These are phyloP conservation scores for Macrobrachium rosenbergii DNA, from an alignment of 1,140 invertebrate genomes.

Conservation along the genomic window DNA sequence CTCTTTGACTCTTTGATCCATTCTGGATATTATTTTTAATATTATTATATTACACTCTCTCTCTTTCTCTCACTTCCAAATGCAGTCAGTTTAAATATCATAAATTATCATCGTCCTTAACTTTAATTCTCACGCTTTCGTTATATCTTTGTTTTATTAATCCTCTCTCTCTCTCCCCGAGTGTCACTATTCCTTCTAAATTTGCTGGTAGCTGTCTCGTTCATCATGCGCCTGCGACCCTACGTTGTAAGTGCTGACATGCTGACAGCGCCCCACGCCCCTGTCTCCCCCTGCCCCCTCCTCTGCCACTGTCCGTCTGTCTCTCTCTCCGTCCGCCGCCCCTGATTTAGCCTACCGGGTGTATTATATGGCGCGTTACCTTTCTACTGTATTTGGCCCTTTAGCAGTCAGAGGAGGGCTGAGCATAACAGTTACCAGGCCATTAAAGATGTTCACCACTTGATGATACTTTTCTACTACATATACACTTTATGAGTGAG, in stretches of 20 bases:
- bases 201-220: constrained; percentile 1
- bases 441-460: too few relatives aligned
- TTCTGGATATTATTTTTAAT: not conserved
- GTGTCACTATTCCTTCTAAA: not conserved
- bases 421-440: too few relatives aligned
- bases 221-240: not conserved
- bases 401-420: too few relatives aligned
- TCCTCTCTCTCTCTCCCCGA: too few relatives aligned
- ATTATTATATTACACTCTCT: not conserved
- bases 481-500: not conserved
- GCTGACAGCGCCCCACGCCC: constrained; percentile 35
- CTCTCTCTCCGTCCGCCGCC: not conserved
- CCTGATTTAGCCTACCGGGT: too few relatives aligned
- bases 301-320: not conserved
- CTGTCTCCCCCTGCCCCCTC: constrained; percentile 12
- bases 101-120: not conserved
- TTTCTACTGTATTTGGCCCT: too few relatives aligned
- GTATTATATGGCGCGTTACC: too few relatives aligned
- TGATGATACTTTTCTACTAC: too few relatives aligned
- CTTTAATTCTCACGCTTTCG: not conserved
- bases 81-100: not conserved
- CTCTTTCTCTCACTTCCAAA: not conserved
- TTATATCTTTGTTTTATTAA: not conserved
- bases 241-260: constrained; percentile 39
- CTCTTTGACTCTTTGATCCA: not conserved